Percentiles rank a stretch among this genome's conserved stretches.
These are phyloP conservation scores for Protonibea diacanthus DNA, from an alignment of 2,797 vertebrate species.

Conservation along the genomic window DNA sequence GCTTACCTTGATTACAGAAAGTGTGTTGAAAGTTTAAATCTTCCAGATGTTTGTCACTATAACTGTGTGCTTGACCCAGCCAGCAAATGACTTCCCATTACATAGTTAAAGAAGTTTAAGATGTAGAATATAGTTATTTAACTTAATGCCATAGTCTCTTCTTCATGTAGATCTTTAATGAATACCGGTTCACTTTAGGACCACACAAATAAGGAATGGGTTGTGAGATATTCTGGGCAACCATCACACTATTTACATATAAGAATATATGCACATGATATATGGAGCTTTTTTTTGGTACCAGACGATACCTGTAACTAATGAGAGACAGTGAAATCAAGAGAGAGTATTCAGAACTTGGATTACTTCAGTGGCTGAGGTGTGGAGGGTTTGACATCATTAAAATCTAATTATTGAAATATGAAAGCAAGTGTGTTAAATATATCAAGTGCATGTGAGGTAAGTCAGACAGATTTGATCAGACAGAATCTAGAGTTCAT, in stretches of 20 bases:
- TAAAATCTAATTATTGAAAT: no score
- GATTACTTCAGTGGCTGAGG: no score
- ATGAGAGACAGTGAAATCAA: conserved; percentile 11
- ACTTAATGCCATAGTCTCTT: not conserved
- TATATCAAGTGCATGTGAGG: not conserved
- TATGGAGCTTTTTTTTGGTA: not conserved
- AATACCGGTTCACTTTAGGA: not conserved
- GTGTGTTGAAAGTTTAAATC: not conserved
- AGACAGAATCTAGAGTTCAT: not conserved
- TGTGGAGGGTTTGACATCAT: no score
- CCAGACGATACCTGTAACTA: not conserved
- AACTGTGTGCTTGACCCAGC: not conserved
- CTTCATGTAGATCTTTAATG: not conserved
- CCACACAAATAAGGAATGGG: not conserved
- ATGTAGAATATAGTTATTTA: not conserved
- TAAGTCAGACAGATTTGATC: not conserved
- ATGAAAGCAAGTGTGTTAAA: not conserved
- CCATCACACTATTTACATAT: not conserved
- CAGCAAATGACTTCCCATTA: not conserved
- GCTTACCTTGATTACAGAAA: not conserved
- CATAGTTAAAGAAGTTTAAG: not conserved
- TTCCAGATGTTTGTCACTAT: not conserved
- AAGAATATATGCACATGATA: not conserved
- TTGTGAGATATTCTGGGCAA: not conserved
- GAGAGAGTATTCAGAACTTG: not conserved